phyloP scores from a whole-genome alignment of 1,140 invertebrate genomes.

The Pogonus chalceus region DNA sequence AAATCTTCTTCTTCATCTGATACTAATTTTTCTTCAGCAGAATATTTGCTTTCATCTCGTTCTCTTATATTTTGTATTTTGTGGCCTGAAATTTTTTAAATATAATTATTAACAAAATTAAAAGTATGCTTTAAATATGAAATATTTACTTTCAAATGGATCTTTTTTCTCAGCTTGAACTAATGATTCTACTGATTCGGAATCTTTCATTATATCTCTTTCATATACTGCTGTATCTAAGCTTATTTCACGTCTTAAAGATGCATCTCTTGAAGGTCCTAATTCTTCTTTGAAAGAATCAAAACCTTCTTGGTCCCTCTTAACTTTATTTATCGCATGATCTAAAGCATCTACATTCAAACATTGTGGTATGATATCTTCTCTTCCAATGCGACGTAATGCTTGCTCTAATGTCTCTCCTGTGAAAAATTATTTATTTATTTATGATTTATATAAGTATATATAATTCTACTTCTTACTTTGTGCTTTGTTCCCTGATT shows the following conservation, averaged over 20 bases:
- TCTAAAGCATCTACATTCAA: constrained; percentile 76
- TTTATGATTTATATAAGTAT: too few species aligned
- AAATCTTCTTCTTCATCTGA: constrained; percentile 54
- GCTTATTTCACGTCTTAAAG: constrained; percentile 44
- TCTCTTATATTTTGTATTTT: constrained; percentile 40
- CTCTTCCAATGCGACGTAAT: constrained; percentile 75
- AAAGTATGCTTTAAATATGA: not conserved
- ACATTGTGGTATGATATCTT: constrained; percentile 90
- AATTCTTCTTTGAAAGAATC: constrained; percentile 60
- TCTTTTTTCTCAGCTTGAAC: constrained; percentile 32
- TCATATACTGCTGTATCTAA: constrained; percentile 38
- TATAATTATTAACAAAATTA: not conserved
- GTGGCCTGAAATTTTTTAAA: constrained; percentile 22
- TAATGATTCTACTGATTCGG: constrained; percentile 51
- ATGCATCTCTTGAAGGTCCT: constrained; percentile 52
- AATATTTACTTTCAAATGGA: constrained; percentile 2
- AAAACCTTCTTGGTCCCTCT: constrained; percentile 60
- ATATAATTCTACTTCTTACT: constrained; percentile 36
- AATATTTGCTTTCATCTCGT: constrained; percentile 56
- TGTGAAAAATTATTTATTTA: constrained; percentile 33
- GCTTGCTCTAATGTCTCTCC: constrained; percentile 83
- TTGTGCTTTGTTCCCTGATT: constrained; percentile 62
- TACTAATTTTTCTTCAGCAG: constrained; percentile 59
- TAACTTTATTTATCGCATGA: constrained; percentile 56
- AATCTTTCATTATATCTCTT: constrained; percentile 61